Evolutionary conservation across 2,113 vertebrate species (phyloP).

Genomic region (Rhinoptilus africanus): DNA sequence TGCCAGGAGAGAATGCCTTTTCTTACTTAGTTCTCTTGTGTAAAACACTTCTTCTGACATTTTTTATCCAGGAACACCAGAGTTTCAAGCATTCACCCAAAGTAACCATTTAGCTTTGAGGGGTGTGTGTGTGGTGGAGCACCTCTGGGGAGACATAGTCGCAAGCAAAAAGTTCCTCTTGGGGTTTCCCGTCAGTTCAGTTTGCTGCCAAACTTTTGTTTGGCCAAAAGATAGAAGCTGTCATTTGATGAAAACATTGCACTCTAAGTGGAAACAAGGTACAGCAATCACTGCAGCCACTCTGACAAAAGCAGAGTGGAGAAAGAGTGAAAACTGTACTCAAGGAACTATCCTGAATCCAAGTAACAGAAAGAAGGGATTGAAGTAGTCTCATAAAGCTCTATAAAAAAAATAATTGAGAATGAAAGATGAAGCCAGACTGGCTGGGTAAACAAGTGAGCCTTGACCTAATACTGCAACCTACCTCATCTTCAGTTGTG

Average conservation of each 20-base stretch:
- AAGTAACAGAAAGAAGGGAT: background rate
- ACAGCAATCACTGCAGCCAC: background rate
- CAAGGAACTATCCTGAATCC: background rate
- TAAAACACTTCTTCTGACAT: background rate
- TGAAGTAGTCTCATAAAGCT: background rate
- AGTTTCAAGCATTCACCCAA: background rate
- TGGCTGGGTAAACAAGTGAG: background rate
- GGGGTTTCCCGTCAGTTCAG: background rate
- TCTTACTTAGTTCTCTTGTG: background rate
- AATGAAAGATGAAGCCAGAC: background rate
- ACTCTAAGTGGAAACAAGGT: background rate
- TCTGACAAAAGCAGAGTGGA: background rate
- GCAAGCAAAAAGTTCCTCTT: background rate
- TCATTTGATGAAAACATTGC: background rate
- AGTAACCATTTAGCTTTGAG: background rate
- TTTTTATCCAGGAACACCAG: background rate
- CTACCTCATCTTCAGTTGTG: background rate
- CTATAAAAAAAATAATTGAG: background rate
- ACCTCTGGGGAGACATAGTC: background rate
- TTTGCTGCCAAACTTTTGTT: background rate
- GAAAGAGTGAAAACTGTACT: background rate
- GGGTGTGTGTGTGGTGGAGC: background rate
- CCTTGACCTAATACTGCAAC: background rate
- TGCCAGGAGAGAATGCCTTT: background rate
- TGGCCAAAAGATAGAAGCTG: background rate